Evolutionary conservation across 2,888 invertebrate genomes (phyloP), one percentile per base, ranked within the genome.

Genomic region (Acleris cristana): DNA sequence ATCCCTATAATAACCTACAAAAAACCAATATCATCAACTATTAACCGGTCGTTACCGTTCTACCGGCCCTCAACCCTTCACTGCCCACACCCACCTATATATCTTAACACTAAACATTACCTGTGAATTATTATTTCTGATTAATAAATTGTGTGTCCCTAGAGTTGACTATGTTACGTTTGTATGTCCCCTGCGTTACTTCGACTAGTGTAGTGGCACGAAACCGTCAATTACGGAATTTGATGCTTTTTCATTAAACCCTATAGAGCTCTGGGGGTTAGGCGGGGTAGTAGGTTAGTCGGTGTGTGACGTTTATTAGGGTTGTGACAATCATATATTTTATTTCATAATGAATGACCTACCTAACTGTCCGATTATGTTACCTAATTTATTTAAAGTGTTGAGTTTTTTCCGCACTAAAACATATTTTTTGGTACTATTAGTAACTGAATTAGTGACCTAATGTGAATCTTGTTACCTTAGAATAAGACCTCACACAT

Each of bases 91-190:
- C 62, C 63, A 54, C 54, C 34, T 54, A 23, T 53, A 69, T 63
- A 69, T 69, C 61, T 62, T 60, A 58, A 67, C 70, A 56, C 71
- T 62, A 54, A 59, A 78, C 76, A 86, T 92, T 91, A 90, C 89
- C 87, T 79, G 90, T 92, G 90, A 92, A 90, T 90, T 92, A 92
- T 92, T 91, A 92, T 92, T 92, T 92, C 89, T 92, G 92, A 92
- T 92, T 92, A 92, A 92, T 92, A 92, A 90, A 91, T 90, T 90
- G 90, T 86, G 78, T 72, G 83, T 85, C 92, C 87, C 87, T 56
- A 56, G 83, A 81, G 90, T 58, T 57, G n/a, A 21, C n/a, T 26
- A 56, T 45, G 58, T 58, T 44, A 26, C 53, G 21, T 48, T 56
- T 56, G 56, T 56, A 16, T 56, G 59, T 64, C 57, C 56, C 64